Percentiles rank a stretch among this genome's conserved stretches.
Evolutionary conservation across 2,797 vertebrate genomes (phyloP).

Genomic region (Ceyx erithaca): DNA sequence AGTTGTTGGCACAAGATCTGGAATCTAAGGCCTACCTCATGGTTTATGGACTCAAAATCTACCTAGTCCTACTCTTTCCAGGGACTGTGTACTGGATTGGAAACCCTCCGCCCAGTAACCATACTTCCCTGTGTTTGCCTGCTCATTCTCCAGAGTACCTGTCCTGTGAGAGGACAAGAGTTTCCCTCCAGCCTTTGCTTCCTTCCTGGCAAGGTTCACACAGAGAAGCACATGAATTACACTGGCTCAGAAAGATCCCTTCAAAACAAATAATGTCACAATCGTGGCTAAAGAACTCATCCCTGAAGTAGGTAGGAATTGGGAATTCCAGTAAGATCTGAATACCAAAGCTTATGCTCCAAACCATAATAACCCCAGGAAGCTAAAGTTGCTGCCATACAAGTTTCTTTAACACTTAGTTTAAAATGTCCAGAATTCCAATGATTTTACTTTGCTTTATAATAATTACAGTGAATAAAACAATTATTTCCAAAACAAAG

Average conservation of each 20-base stretch:
- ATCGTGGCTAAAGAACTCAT: background rate
- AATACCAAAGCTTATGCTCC: background rate
- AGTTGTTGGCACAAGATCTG: background rate
- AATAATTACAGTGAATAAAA: background rate
- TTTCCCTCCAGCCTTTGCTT: background rate
- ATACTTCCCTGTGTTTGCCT: background rate
- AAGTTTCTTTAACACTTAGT: background rate
- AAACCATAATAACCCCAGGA: background rate
- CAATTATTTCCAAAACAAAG: constrained; percentile 46
- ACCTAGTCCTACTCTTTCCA: background rate
- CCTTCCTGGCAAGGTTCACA: background rate
- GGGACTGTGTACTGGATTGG: background rate
- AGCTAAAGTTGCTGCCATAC: background rate
- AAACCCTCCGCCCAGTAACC: background rate
- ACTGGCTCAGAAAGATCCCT: background rate
- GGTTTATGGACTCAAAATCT: background rate
- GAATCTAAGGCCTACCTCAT: background rate
- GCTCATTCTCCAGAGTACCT: background rate
- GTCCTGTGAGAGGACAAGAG: background rate
- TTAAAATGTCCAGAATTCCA: background rate
- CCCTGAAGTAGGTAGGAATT: background rate
- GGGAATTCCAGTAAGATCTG: background rate
- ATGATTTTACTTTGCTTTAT: constrained; percentile 16
- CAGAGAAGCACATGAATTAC: accelerated
- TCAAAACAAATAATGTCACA: background rate